Base-by-base conservation (phyloP, 2,797 vertebrate genomes). In the Smutsia temminckii region DNA sequence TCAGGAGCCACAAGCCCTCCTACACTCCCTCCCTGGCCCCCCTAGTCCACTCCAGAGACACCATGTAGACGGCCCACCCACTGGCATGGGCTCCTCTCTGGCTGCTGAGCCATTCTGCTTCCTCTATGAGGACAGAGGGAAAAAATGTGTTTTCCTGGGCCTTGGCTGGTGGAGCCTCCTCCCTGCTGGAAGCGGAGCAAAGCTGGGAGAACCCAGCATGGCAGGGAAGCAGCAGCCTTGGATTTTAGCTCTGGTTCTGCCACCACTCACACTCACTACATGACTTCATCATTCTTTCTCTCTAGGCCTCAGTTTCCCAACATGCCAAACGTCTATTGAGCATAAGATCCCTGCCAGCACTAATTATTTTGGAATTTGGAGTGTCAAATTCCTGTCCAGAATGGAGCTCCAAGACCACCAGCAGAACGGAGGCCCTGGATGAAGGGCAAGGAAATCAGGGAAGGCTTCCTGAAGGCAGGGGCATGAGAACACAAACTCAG, bases 101-200 rank as follows among this genome's bases (percentile, higher is more conserved):
- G 88, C 95, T 94, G 94, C 85, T 1, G 79, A 80, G 86, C 96
- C 83, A 21, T 63, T 86, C 51, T 53, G 89, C 96, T 94, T 85
- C 92, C 92, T 94, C 89, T 92, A 96, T 97, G 97, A 97, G 97
- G 97, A 97, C 96, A 97, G 90, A 96, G 94, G 97, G 96, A 97
- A 97, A 97, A 97, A 97, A 97, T 97, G 96, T 97, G 97, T 97
- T 97, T 97, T 97, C 95, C 83, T 91, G 94, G 88, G 85, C 85
- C 85, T 97, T 97, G 96, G 92, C 21, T 2, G 55, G 57, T 16
- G 53, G 37, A 77, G 79, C 95, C 97, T 90, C 96, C 97, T 97
- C 97, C 95, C 96, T 87, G 77, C 71, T 80, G 91, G 74, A 78
- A 46, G 93, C n/a, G n/a, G 18, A 51, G 42, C 29, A 9, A 49